Evolutionary conservation across 2,113 vertebrate genomes (phyloP), one percentile per base, ranked within the genome.

Genomic region (Oryzias curvinotus): DNA sequence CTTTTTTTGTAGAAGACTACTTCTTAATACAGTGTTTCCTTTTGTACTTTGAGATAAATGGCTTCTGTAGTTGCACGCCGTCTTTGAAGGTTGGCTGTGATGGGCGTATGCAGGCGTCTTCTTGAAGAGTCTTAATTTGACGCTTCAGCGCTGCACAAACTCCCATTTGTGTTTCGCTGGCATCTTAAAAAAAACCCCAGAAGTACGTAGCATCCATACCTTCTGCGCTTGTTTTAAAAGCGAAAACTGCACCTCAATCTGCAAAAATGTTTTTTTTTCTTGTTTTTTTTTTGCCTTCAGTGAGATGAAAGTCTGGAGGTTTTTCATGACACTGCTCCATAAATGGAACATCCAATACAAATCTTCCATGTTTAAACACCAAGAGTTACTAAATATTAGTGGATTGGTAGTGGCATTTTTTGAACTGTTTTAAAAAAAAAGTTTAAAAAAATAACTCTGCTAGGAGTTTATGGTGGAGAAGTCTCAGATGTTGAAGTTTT

Each of bases 11-110:
- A 87, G 87, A 45, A 88, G 73, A 67, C 59, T 84, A 83, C 69
- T 62, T 87, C 76, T 83, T 90, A 90, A 91, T 86, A 88, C 84
- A 65, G 84, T 64, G 74, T 65, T 85, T 91, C 76, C 72, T 83
- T 89, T 90, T 88, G 82, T 91, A 78, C 68, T 88, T 62, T 75
- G 65, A 85, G 78, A 91, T 72, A 84, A 89, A 89, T 82, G 81
- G 76, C 78, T 83, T 83, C 81, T 78, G 59, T 73, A 68, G 81
- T 77, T 59, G 73, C 64, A 66, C 67, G 71, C 44, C 48, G 50
- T 55, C 83, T 90, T 89, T 89, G 83, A 87, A 83, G 84, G 81
- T 80, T 71, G 73, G 72, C 69, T 57, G 66, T 81, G 80, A 85
- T 73, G 72, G 74, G 76, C 83, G 52, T 72, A 81, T 81, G 68